These are phyloP conservation scores for Spilosoma lubricipeda DNA, from an alignment of 2,888 invertebrate species.

Conservation along the genomic window DNA sequence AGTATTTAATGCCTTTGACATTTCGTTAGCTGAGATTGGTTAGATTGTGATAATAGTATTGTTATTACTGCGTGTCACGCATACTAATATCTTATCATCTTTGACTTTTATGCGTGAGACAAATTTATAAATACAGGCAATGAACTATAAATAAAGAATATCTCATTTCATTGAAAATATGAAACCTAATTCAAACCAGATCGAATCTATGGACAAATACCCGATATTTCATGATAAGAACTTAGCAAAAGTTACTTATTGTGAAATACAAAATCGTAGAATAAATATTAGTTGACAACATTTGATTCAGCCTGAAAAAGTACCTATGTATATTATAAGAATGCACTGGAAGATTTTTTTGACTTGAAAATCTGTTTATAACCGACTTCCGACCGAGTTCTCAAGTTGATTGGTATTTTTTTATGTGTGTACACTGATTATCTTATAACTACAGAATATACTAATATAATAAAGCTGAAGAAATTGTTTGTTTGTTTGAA, in stretches of 20 bases:
- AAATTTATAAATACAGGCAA: background rate
- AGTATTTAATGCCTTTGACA: constrained; percentile 26
- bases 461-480: too few relatives aligned
- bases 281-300: background rate
- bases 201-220: too few relatives aligned
- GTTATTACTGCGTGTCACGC: background rate
- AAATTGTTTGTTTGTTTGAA: too few relatives aligned
- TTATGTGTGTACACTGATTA: too few relatives aligned
- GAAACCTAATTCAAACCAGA: too few relatives aligned
- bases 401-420: too few relatives aligned
- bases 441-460: too few relatives aligned
- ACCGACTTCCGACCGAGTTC: too few relatives aligned
- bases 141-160: background rate
- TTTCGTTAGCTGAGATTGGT: constrained; percentile 31
- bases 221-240: background rate
- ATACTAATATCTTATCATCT: background rate
- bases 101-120: background rate
- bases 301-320: background rate
- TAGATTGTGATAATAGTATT: constrained; percentile 12
- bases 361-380: too few relatives aligned
- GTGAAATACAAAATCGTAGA: background rate
- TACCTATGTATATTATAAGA: too few relatives aligned
- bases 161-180: background rate
- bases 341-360: too few relatives aligned
- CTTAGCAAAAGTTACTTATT: background rate